These are phyloP conservation scores for Diaperis boleti DNA, from an alignment of 2,888 invertebrate species.

Conservation along the genomic window DNA sequence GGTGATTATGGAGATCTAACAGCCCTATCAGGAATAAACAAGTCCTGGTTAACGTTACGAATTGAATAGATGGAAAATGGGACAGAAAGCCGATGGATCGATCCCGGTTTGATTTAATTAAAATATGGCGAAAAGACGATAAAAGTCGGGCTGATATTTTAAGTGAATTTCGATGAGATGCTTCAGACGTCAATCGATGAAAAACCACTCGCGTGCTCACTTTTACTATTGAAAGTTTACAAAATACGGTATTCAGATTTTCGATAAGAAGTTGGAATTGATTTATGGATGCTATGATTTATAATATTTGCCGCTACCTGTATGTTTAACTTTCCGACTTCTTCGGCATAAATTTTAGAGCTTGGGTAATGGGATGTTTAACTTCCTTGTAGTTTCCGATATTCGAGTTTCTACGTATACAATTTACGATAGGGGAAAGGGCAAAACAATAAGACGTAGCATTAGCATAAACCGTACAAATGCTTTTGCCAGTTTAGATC, in stretches of 20 bases:
- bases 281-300: constrained; percentile 49
- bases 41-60: constrained; percentile 19
- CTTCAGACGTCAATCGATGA: constrained; percentile 36
- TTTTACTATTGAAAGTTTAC: constrained; percentile 43
- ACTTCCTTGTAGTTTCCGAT: constrained; percentile 1
- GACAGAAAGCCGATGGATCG: background rate
- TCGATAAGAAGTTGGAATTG: constrained; percentile 47
- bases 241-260: constrained; percentile 47
- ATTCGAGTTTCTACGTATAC: too few relatives aligned
- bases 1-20: constrained; percentile 40
- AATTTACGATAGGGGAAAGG: too few relatives aligned
- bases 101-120: constrained; percentile 29
- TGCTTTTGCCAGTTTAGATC: too few relatives aligned
- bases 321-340: constrained; percentile 32
- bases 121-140: constrained; percentile 26
- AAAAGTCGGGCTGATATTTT: constrained; percentile 34
- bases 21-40: constrained; percentile 34
- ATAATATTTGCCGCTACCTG: constrained; percentile 45
- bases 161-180: constrained; percentile 41
- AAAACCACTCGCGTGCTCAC: constrained; percentile 40
- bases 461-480: too few relatives aligned
- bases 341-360: constrained; percentile 27
- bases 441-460: too few relatives aligned
- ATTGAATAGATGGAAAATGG: background rate
- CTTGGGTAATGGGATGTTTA: constrained; percentile 19